A percentile compares a stretch with the other conserved stretches of the same genome.
phyloP scores from a whole-genome alignment of 2,888 invertebrate species.

The Hipparchia sbordonii region DNA sequence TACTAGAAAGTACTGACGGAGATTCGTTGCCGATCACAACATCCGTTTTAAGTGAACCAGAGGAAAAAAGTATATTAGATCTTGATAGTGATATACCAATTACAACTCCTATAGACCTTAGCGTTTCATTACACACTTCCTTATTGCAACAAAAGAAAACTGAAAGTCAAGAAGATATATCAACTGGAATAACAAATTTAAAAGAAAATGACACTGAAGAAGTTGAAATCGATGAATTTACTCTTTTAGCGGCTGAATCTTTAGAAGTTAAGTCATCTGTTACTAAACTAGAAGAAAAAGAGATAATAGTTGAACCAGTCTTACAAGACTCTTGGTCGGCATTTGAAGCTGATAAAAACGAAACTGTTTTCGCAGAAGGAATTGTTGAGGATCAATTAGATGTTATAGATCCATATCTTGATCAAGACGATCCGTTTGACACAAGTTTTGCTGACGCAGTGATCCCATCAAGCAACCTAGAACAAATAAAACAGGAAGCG shows the following conservation, averaged over 20 bases:
- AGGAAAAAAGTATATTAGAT: conserved; percentile 87
- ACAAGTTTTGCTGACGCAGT: conserved; percentile 92
- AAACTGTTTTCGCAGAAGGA: conserved; percentile 71
- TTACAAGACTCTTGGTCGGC: conserved; percentile 85
- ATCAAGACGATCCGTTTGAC: conserved; percentile 91
- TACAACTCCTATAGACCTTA: conserved; percentile 88
- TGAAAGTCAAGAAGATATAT: conserved; percentile 46
- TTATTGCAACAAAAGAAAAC: conserved; percentile 73
- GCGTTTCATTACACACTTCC: conserved; percentile 84
- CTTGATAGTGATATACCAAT: conserved; percentile 87
- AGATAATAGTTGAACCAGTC: conserved; percentile 70
- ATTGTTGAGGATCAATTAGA: conserved; percentile 77
- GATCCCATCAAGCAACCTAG: conserved; percentile 76
- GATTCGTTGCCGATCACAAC: conserved; percentile 49
- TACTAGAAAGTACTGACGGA: conserved; percentile 84
- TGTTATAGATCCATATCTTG: conserved; percentile 74
- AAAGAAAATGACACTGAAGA: conserved; percentile 63
- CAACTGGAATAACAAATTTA: conserved; percentile 38
- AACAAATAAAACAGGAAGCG: conserved; percentile 70
- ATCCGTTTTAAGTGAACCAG: conserved; percentile 84
- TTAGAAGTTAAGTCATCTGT: conserved; percentile 82
- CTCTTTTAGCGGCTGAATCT: conserved; percentile 90
- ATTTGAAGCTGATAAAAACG: conserved; percentile 82
- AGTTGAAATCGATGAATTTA: conserved; percentile 90
- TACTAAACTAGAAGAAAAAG: conserved; percentile 67